Conservation (phyloP, 1,140 invertebrate species). For the Drosophila pruinosa region DNA sequence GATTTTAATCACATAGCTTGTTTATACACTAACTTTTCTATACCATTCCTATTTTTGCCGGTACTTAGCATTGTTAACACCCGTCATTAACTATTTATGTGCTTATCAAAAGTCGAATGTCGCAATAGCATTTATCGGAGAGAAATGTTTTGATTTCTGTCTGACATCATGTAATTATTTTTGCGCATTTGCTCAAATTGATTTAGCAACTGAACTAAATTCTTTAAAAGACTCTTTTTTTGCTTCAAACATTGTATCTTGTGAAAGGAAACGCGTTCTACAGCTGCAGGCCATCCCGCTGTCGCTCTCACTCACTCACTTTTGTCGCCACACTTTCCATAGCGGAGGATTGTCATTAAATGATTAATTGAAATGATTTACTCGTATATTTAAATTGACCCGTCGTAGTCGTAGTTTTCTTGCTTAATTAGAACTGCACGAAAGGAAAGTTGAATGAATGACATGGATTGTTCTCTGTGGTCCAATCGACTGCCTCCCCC, state of each 20-base stretch:
- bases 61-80: background rate
- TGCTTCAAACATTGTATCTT: too few species aligned
- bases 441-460: conserved; percentile 36
- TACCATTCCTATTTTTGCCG: too few species aligned
- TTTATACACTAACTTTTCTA: too few species aligned
- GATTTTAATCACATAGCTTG: too few species aligned
- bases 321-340: conserved; percentile 44
- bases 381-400: conserved; percentile 26
- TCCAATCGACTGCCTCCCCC: background rate
- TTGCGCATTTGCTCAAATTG: conserved; percentile 25
- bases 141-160: conserved; percentile 35
- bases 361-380: conserved; percentile 55
- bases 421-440: conserved; percentile 20
- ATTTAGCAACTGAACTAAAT: background rate
- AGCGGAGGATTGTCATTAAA: conserved; percentile 49
- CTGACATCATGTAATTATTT: conserved; percentile 76
- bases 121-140: background rate
- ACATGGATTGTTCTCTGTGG: background rate
- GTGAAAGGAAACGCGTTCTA: conserved; percentile 58
- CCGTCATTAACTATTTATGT: conserved; percentile 3
- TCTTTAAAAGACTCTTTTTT: too few species aligned
- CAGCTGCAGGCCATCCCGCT: background rate
- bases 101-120: conserved; percentile 1
- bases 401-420: conserved; percentile 31
- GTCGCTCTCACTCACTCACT: background rate